Conservation (phyloP, 2,888 invertebrate genomes). For the Eristalis arbustorum region DNA sequence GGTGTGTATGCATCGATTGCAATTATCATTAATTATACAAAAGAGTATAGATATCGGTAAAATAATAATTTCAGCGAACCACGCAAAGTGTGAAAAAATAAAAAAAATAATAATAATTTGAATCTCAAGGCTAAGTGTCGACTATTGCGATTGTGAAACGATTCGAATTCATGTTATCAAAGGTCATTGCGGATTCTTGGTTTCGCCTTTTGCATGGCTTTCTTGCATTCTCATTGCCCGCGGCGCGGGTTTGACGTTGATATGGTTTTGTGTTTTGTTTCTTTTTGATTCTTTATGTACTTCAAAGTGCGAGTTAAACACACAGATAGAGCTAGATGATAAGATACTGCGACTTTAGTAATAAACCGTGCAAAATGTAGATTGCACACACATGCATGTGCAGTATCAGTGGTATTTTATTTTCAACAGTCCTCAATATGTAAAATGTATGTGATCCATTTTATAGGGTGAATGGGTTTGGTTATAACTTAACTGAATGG, state of each 20-base stretch:
- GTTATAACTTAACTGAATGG: background rate
- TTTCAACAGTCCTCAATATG: background rate
- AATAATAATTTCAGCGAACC: background rate
- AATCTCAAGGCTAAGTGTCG: slow-evolving; percentile 45
- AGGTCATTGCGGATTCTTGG: slow-evolving; percentile 45
- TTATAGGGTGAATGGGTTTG: slow-evolving; percentile 5
- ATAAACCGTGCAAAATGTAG: slow-evolving; percentile 21
- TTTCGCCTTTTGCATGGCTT: background rate
- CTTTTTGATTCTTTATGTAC: background rate
- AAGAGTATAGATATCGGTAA: background rate
- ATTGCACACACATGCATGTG: slow-evolving; percentile 60
- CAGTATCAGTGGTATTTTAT: slow-evolving; percentile 52
- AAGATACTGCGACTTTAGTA: slow-evolving; percentile 22
- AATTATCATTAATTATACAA: background rate
- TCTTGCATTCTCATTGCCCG: slow-evolving; percentile 31
- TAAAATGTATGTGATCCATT: background rate
- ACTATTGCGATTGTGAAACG: slow-evolving; percentile 23
- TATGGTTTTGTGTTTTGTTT: background rate
- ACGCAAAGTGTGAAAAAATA: background rate
- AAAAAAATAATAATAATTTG: background rate
- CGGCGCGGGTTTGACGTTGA: background rate
- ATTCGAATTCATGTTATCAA: slow-evolving; percentile 53
- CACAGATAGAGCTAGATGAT: slow-evolving; percentile 44
- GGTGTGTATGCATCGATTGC: background rate
- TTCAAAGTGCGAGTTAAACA: background rate